Evolutionary conservation across 64 coral and sea anemone species (phyloP), one percentile per base, ranked within the genome.

Genomic region (Cladopsammia gracilis): DNA sequence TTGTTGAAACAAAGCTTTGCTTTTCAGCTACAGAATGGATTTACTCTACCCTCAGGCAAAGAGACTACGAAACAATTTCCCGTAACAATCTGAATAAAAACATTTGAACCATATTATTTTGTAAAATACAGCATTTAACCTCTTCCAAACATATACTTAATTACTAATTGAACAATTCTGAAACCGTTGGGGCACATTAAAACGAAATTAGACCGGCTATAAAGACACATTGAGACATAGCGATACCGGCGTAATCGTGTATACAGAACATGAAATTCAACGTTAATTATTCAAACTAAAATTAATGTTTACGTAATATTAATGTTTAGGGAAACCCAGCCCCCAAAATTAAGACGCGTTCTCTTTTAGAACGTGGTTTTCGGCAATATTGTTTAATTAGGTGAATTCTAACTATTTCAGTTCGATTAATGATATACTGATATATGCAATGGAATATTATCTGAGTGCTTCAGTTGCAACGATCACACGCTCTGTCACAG

Each of bases 291-390:
- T 70, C 24, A 56, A 56, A 10, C 12, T 56, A 56, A 56, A n/a
- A n/a, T n/a, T n/a, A n/a, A 56, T 56, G 53, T 56, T 56, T 56
- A 69, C 65, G 15, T n/a, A 75, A 75, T 10, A 75, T 48, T 50
- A n/a, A n/a, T n/a, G 15, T 14, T 20, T 9, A 12, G 8, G 2
- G 12, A 44, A 18, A 54, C 34, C 64, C 58, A 18, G 18, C 58
- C 58, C 10, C 14, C 11, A 65, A 42, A 64, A 83, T 83, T 64
- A 48, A 2, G 16, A 11, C 1, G 18, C 13, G 5, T 67, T 48
- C 18, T 62, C 44, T 84, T 84, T 68, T 49, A 50, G 62, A 25
- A 43, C 44, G 60, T 67, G 80, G 60, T 24, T 84, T 67, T 84
- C 15, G 42, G 10, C 19, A 24, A 23, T 84, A 46, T 84, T 84